Conservation (phyloP, 2,113 vertebrate genomes). For the Gavialis gangeticus region DNA sequence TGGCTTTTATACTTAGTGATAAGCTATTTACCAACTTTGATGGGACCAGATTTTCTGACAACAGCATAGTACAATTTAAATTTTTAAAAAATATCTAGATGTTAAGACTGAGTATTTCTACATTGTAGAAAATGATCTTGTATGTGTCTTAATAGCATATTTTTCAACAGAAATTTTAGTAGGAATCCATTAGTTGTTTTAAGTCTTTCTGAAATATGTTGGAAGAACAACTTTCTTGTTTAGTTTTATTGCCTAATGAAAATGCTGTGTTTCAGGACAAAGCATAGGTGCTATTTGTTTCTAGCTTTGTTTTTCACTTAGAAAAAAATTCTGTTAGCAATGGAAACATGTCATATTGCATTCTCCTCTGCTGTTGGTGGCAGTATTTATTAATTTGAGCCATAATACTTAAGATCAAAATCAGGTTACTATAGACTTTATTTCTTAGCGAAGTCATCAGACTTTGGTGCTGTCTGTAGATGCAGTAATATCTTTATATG, state of each 20-base stretch:
- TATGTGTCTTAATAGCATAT: not conserved
- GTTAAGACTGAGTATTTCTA: not conserved
- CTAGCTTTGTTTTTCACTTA: not conserved
- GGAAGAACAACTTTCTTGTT: not conserved
- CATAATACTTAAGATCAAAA: not conserved
- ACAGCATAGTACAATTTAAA: not conserved
- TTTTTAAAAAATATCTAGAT: not conserved
- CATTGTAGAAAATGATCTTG: not conserved
- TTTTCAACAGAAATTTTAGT: not conserved
- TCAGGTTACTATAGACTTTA: not conserved
- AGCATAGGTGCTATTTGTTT: slow-evolving; percentile 23
- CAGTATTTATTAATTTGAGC: not conserved
- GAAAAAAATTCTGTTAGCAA: slow-evolving; percentile 31
- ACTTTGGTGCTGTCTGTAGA: not conserved
- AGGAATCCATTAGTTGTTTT: not conserved
- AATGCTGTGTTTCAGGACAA: not conserved
- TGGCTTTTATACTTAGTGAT: not conserved
- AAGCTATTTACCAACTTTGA: not conserved
- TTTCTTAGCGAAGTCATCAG: not conserved
- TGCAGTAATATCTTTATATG: not conserved
- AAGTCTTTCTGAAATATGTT: not conserved
- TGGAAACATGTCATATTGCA: not conserved
- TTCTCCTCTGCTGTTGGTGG: not conserved
- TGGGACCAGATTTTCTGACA: slow-evolving; percentile 50
- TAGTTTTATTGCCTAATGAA: slow-evolving; percentile 8